phyloP scores from a whole-genome alignment of 2,888 invertebrate genomes.

The Allophyes oxyacanthae region DNA sequence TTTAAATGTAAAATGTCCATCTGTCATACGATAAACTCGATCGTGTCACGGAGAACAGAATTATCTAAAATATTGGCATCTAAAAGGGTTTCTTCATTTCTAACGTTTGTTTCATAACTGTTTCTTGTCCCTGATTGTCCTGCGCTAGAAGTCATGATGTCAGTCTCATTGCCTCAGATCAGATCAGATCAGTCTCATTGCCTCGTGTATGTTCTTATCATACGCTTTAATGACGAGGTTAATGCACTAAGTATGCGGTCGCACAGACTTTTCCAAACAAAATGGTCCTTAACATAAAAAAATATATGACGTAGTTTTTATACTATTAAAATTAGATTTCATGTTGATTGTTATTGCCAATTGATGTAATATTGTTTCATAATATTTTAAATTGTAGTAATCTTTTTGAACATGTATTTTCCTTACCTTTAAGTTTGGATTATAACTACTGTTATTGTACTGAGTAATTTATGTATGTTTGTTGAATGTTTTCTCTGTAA shows the following conservation, averaged over 20 bases:
- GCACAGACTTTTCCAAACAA: not conserved
- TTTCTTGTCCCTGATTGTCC: too few species aligned
- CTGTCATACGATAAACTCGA: too few species aligned
- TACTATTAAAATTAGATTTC: not conserved
- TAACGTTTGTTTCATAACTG: too few species aligned
- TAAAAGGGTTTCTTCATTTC: too few species aligned
- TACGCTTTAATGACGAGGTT: not conserved
- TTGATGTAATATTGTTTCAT: not conserved
- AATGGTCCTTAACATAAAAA: not conserved
- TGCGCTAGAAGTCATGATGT: too few species aligned
- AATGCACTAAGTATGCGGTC: not conserved
- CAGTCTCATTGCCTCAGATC: not conserved
- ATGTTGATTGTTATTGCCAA: not conserved
- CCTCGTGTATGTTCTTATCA: not conserved
- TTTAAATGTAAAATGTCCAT: too few species aligned
- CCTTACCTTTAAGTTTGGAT: too few species aligned
- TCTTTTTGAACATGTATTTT: not conserved
- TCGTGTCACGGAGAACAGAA: too few species aligned
- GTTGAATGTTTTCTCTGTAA: not conserved
- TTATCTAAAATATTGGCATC: too few species aligned
- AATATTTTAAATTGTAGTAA: slow-evolving; percentile 3
- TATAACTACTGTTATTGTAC: not conserved
- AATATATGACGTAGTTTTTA: not conserved
- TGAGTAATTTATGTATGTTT: not conserved
- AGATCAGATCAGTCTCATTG: not conserved